Conservation (phyloP, 2,113 vertebrate species). For the Phaethon lepturus region DNA sequence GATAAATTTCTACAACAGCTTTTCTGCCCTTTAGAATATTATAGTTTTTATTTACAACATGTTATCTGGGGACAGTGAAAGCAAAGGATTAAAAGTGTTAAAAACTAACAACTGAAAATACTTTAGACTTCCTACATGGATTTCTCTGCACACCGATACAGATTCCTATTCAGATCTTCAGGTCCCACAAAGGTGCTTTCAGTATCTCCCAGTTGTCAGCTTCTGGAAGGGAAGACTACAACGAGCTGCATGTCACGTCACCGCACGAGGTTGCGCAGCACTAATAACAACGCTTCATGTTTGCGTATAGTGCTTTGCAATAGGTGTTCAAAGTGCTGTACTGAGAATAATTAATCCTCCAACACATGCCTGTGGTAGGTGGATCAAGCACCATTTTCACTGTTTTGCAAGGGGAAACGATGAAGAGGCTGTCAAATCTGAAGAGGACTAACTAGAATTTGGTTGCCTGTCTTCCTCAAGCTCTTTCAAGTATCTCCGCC, state of each 20-base stretch:
- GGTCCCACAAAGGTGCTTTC: neutral
- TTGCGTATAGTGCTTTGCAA: neutral
- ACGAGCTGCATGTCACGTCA: neutral
- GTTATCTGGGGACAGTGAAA: neutral
- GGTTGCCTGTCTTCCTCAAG: neutral
- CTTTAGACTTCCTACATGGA: neutral
- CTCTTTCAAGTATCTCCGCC: neutral
- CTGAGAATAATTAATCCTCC: constrained; percentile 39
- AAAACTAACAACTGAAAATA: neutral
- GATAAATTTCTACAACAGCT: neutral
- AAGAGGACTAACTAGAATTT: constrained; percentile 9
- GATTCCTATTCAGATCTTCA: neutral
- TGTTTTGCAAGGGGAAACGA: neutral
- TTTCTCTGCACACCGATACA: neutral
- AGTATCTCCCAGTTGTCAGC: neutral
- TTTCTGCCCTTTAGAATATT: neutral
- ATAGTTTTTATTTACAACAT: neutral
- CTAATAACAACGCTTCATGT: neutral
- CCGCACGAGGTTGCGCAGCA: neutral
- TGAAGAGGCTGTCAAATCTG: constrained; percentile 32
- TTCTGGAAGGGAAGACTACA: neutral
- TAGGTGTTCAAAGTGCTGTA: constrained; percentile 7
- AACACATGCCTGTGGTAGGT: constrained; percentile 21
- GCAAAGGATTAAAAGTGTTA: neutral
- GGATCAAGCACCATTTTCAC: constrained; percentile 26